A percentile compares a stretch with the other conserved stretches of the same genome.
phyloP scores from a whole-genome alignment of 2,888 invertebrate genomes.

The Drymonia ruficornis region DNA sequence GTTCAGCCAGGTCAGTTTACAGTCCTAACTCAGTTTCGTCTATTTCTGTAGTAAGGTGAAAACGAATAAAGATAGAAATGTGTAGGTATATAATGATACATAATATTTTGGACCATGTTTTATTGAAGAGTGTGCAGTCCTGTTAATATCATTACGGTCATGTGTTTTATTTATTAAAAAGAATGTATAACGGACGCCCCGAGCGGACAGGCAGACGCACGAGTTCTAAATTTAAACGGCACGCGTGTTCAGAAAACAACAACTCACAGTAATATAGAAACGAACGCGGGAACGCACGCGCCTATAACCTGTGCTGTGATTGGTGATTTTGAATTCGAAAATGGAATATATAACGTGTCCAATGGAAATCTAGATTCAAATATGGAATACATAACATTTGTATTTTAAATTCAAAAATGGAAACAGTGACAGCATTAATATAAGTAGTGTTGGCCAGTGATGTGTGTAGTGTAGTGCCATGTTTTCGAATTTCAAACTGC shows the following conservation, averaged over 20 bases:
- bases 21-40: too few species aligned
- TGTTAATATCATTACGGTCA: neutral
- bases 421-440: conserved; percentile 4
- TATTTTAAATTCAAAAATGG: conserved; percentile 6
- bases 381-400: neutral
- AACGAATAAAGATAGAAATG: too few species aligned
- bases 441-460: conserved; percentile 33
- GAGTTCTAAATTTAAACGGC: conserved; percentile 70
- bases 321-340: conserved; percentile 33
- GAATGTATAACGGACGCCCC: conserved; percentile 63
- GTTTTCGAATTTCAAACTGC: conserved; percentile 85
- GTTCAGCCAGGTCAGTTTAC: too few species aligned
- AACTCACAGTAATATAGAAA: conserved; percentile 68
- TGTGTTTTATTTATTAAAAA: conserved; percentile 66
- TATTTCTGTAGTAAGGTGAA: too few species aligned
- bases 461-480: conserved; percentile 58
- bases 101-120: too few species aligned
- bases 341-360: conserved; percentile 22
- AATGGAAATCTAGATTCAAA: neutral
- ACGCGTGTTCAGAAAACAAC: conserved; percentile 75
- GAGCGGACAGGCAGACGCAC: conserved; percentile 60
- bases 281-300: conserved; percentile 64
- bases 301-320: conserved; percentile 33
- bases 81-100: too few species aligned
- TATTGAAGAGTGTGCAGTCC: conserved; percentile 1